Conservation (phyloP, 2,113 vertebrate genomes). For the Tragelaphus buxtoni region DNA sequence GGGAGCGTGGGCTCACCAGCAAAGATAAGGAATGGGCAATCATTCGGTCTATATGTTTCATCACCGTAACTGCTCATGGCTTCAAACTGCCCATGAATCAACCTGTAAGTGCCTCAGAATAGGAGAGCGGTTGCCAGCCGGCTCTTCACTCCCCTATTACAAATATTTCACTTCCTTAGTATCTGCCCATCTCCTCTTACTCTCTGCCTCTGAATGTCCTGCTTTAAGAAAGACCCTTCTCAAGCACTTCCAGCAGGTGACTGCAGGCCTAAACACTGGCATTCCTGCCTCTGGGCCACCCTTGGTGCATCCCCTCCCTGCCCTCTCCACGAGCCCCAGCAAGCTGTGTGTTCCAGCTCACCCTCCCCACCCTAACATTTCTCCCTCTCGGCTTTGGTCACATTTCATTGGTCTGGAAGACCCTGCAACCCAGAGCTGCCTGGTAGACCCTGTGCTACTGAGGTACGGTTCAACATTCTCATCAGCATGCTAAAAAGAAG, state of each 20-base stretch:
- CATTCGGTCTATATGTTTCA: slow-evolving; percentile 64
- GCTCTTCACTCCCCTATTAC: slow-evolving; percentile 55
- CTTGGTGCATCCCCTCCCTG: too few relatives aligned
- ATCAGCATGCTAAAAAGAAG: not conserved
- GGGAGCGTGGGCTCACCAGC: not conserved
- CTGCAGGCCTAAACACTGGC: not conserved
- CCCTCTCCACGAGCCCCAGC: fast-evolving
- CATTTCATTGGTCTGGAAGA: not conserved
- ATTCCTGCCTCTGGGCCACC: not conserved
- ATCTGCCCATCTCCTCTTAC: slow-evolving; percentile 21
- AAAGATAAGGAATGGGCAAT: slow-evolving; percentile 49
- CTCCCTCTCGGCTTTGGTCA: not conserved
- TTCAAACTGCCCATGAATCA: slow-evolving; percentile 77
- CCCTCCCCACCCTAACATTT: not conserved
- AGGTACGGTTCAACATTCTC: not conserved
- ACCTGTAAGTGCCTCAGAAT: slow-evolving; percentile 68
- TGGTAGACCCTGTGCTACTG: not conserved
- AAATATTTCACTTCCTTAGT: slow-evolving; percentile 73
- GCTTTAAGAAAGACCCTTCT: not conserved
- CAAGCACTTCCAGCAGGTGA: not conserved
- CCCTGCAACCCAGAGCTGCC: not conserved
- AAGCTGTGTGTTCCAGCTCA: fast-evolving
- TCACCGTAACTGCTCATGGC: slow-evolving; percentile 65
- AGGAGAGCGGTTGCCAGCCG: slow-evolving; percentile 43
- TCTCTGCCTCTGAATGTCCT: not conserved